phyloP scores from a whole-genome alignment of 1,140 invertebrate species.

The Drosophila quadrilineata region DNA sequence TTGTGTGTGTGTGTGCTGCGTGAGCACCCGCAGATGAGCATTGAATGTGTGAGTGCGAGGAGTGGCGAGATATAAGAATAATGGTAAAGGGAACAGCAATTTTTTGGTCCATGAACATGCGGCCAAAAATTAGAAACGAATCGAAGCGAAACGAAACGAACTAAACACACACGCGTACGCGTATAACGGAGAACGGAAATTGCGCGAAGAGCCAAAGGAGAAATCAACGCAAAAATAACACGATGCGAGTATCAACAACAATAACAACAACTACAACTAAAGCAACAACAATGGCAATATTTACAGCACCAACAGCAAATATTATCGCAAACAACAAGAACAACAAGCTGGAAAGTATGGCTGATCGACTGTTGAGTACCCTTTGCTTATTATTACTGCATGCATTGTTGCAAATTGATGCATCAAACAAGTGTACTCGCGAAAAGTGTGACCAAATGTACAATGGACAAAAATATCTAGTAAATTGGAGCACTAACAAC shows the following conservation, averaged over 20 bases:
- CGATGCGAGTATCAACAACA: conserved; percentile 27
- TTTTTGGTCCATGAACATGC: conserved; percentile 68
- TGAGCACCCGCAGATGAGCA: too few relatives aligned
- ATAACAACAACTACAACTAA: neutral
- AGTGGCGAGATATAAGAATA: neutral
- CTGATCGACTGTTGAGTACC: too few relatives aligned
- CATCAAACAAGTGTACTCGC: too few relatives aligned
- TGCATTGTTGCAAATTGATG: too few relatives aligned
- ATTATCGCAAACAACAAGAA: conserved; percentile 9
- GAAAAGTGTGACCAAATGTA: too few relatives aligned
- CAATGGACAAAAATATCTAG: conserved; percentile 5
- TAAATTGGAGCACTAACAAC: conserved; percentile 24
- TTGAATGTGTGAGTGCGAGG: too few relatives aligned
- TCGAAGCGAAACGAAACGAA: conserved; percentile 34
- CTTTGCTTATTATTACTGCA: too few relatives aligned
- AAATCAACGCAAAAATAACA: conserved; percentile 52
- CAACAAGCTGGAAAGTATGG: conserved; percentile 1
- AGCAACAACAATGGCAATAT: conserved; percentile 4
- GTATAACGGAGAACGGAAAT: conserved; percentile 60
- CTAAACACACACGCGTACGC: conserved; percentile 45
- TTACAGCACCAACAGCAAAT: conserved; percentile 4
- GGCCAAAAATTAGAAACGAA: conserved; percentile 70
- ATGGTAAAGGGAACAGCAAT: conserved; percentile 45
- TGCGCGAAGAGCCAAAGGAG: conserved; percentile 40
- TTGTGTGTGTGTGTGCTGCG: too few relatives aligned